These are phyloP conservation scores for Erithacus rubecula DNA, from an alignment of 2,797 vertebrate genomes.

Conservation along the genomic window DNA sequence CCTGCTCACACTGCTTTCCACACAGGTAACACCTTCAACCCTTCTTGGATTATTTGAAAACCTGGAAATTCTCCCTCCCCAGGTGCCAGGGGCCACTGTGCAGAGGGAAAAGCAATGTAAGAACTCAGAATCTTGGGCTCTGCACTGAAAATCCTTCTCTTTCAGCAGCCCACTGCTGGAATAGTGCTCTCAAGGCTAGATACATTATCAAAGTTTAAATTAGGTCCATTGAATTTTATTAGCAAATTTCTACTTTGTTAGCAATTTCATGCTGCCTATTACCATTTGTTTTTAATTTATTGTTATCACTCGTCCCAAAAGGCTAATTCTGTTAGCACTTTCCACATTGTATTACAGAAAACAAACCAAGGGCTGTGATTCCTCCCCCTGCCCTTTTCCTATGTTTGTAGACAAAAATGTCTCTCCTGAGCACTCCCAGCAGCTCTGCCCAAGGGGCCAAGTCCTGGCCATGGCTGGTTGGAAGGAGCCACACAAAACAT, in stretches of 20 bases:
- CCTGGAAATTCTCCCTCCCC: background rate
- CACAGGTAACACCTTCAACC: background rate
- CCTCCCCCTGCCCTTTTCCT: background rate
- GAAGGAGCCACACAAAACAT: background rate
- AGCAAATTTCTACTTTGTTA: constrained; percentile 70
- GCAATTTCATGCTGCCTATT: constrained; percentile 56
- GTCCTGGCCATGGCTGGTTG: background rate
- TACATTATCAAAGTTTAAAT: constrained; percentile 13
- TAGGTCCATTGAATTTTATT: constrained; percentile 54
- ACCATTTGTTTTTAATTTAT: constrained; percentile 66
- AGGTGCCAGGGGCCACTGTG: background rate
- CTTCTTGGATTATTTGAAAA: background rate
- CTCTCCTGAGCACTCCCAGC: background rate
- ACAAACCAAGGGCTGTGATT: constrained; percentile 25
- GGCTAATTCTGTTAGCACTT: constrained; percentile 62
- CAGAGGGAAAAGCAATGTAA: background rate
- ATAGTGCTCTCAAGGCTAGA: background rate
- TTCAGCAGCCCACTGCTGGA: background rate
- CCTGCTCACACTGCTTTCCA: background rate
- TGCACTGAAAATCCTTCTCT: rapidly evolving
- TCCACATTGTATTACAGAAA: constrained; percentile 52
- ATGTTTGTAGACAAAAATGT: background rate
- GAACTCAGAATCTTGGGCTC: background rate
- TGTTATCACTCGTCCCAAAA: constrained; percentile 70
- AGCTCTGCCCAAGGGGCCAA: background rate